Evolutionary conservation across 2,797 vertebrate species (phyloP), one percentile per base, ranked within the genome.

Genomic region (Rhyacichthys aspro): DNA sequence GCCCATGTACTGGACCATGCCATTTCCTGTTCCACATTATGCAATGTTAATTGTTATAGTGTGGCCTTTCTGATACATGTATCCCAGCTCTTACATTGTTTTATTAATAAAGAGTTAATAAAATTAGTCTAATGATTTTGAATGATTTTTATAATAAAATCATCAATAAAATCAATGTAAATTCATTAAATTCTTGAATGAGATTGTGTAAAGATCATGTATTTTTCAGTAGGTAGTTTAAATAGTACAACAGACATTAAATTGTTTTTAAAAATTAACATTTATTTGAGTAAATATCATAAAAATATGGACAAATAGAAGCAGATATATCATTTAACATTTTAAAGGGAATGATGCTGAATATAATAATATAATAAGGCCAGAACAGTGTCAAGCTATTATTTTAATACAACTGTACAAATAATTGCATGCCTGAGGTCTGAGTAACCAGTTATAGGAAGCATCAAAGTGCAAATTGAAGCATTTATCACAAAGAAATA

Each of bases 41-140:
- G 42, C 76, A 72, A 50, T 65, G 63, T 72, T 49, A n/a, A 72
- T 70, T 72, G 33, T 74, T 71, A 63, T 68, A 65, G 59, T 81
- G 76, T 82, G 79, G 83, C 60, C 78, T 75, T 74, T 84, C 68
- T 76, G 72, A 81, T 64, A 78, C 72, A 69, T 76, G 62, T 83
- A 60, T 67, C 57, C 67, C 59, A 83, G 65, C 68, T 78, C 68
- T 69, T 63, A 70, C 38, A 53, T 79, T 78, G 80, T 90, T 91
- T 90, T 91, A 89, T 86, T 89, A 89, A 92, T 90, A 87, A 89
- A 91, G 18, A 72, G 52, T 10, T n/a, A n/a, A n/a, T n/a, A n/a
- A n/a, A 81, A 77, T 76, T 77, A 76, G 45, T 77, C 60, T 64
- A 56, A 18, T 38, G 34, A 7, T 52, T 52, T 34, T 49, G 33